Conservation (phyloP, 1,140 invertebrate genomes). For the Parapsyche elsis region DNA sequence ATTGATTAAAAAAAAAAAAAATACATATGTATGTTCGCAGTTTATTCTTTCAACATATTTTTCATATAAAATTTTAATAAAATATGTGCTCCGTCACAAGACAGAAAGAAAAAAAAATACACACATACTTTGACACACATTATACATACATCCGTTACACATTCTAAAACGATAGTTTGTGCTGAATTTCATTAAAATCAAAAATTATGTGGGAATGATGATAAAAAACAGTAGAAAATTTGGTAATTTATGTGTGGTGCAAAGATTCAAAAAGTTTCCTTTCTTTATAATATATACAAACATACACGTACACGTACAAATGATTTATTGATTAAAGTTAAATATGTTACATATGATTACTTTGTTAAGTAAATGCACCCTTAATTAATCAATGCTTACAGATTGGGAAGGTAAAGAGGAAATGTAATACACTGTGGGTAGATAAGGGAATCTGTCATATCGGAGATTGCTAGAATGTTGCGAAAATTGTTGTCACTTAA, state of each 20-base stretch:
- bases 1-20: not conserved
- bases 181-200: no score
- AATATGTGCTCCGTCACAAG: not conserved
- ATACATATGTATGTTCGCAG: not conserved
- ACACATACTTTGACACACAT: not conserved
- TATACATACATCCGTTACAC: no score
- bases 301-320: not conserved
- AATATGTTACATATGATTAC: not conserved
- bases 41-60: no score
- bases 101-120: not conserved
- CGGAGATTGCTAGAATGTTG: slow-evolving; percentile 66
- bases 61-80: no score
- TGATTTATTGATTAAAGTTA: not conserved
- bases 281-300: not conserved
- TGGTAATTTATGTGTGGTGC: no score
- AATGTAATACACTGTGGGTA: not conserved
- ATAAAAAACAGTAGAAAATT: no score
- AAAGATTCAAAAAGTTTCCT: no score
- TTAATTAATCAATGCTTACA: slow-evolving; percentile 1
- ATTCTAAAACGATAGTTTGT: no score
- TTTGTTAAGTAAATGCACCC: slow-evolving; percentile 44
- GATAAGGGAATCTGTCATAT: slow-evolving; percentile 56
- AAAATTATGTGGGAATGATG: no score
- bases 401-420: not conserved
- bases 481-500: slow-evolving; percentile 56